These are phyloP conservation scores for Apostichopus japonicus DNA, from an alignment of 35 echinoderm and acorn worm species.

Conservation along the genomic window DNA sequence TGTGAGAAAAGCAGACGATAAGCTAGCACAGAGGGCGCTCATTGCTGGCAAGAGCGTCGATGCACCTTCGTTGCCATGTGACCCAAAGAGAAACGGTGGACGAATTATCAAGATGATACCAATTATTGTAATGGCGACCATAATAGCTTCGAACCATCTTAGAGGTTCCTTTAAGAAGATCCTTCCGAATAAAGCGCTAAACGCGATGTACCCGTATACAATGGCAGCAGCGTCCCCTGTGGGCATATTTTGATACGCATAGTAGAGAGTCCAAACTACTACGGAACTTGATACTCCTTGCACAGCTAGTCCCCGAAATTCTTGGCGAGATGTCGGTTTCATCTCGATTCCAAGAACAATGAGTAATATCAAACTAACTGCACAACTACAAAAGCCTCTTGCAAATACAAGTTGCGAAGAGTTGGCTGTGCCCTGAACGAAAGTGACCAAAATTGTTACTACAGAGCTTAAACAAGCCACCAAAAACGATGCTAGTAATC, in stretches of 20 bases:
- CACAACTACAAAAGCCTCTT: background rate
- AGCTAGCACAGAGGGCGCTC: background rate
- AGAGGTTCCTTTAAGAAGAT: slow-evolving; percentile 32
- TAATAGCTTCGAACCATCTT: background rate
- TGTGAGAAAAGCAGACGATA: background rate
- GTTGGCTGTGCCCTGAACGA: background rate
- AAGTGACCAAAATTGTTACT: slow-evolving; percentile 4
- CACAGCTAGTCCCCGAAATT: background rate
- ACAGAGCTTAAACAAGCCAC: background rate
- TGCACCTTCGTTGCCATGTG: background rate
- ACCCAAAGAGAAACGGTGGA: slow-evolving; percentile 21
- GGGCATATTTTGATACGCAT: slow-evolving; percentile 34
- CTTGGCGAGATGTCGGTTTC: background rate
- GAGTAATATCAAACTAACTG: background rate
- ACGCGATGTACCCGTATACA: background rate
- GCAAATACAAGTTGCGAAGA: background rate
- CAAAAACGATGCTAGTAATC: background rate
- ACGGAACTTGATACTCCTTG: background rate
- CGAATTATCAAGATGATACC: slow-evolving; percentile 6
- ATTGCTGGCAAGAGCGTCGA: background rate
- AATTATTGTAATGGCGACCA: background rate
- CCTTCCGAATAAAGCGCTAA: background rate
- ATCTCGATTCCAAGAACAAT: background rate
- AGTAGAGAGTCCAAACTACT: background rate
- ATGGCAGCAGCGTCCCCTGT: slow-evolving; percentile 24